phyloP scores from a whole-genome alignment of 2,797 vertebrate species.

The Fratercula arctica region DNA sequence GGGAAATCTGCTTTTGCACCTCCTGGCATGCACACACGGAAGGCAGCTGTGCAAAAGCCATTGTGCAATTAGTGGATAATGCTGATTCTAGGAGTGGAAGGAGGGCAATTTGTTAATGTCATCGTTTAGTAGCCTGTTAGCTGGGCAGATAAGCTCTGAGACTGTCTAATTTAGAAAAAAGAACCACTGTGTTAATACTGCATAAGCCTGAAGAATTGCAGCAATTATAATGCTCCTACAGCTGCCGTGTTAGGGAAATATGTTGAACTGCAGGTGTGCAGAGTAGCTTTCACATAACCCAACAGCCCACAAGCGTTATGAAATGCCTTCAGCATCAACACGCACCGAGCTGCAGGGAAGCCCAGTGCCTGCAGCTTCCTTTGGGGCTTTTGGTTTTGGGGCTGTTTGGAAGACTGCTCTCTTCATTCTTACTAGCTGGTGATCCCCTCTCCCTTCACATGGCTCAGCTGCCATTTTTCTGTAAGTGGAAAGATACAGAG shows the following conservation, averaged over 20 bases:
- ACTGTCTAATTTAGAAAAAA: background rate
- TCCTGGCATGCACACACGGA: accelerated
- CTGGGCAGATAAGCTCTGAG: background rate
- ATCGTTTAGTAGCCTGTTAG: background rate
- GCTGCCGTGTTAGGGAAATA: background rate
- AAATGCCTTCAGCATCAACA: background rate
- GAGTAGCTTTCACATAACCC: background rate
- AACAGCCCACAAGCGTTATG: background rate
- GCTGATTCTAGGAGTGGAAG: background rate
- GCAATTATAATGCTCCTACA: background rate
- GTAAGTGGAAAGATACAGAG: background rate
- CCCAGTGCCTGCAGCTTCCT: background rate
- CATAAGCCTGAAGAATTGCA: background rate
- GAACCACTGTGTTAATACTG: constrained; percentile 1
- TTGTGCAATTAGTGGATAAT: background rate
- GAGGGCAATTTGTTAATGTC: background rate
- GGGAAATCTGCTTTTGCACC: background rate
- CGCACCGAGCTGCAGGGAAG: background rate
- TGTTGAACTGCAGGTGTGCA: background rate
- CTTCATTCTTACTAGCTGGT: background rate
- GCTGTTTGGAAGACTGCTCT: background rate
- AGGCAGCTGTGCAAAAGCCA: background rate
- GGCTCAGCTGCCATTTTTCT: background rate
- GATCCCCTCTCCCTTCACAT: background rate
- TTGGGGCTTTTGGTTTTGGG: background rate